A percentile compares a stretch with the other conserved stretches of the same genome.
These are phyloP conservation scores for Adelges cooleyi DNA, from an alignment of 1,140 invertebrate species.

Conservation along the genomic window DNA sequence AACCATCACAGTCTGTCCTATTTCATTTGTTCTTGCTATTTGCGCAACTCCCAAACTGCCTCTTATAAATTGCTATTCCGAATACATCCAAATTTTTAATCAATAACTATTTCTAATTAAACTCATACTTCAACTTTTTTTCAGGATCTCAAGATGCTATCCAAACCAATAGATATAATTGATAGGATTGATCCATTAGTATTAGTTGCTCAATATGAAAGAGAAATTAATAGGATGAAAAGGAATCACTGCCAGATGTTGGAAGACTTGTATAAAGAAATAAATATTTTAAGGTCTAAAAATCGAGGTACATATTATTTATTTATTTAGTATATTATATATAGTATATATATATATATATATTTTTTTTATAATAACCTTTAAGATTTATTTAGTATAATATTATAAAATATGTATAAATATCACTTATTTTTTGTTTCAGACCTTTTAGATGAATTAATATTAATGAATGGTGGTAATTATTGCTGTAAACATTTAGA, in stretches of 20 bases:
- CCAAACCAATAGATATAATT: not conserved
- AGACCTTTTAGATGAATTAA: conserved; percentile 24
- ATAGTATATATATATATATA: no score
- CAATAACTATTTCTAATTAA: no score
- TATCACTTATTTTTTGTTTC: no score
- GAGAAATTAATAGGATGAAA: conserved; percentile 11
- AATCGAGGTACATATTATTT: not conserved
- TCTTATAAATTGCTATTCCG: no score
- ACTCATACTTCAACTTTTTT: no score
- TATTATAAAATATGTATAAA: no score
- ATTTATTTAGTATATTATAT: not conserved
- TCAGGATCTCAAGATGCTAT: not conserved
- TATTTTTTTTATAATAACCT: no score
- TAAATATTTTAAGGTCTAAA: conserved; percentile 4
- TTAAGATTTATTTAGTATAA: no score
- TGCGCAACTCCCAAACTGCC: no score
- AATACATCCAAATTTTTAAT: no score
- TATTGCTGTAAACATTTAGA: conserved; percentile 24
- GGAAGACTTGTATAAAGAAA: not conserved
- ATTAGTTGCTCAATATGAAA: conserved; percentile 22
- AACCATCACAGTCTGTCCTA: no score
- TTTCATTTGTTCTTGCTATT: no score
- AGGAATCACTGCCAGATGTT: conserved; percentile 10
- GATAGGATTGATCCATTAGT: conserved; percentile 20
- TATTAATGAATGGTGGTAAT: conserved; percentile 19